Percentiles rank a stretch among this genome's conserved stretches.
Evolutionary conservation across 1,140 invertebrate species (phyloP).

Genomic region (Heliothis virescens): DNA sequence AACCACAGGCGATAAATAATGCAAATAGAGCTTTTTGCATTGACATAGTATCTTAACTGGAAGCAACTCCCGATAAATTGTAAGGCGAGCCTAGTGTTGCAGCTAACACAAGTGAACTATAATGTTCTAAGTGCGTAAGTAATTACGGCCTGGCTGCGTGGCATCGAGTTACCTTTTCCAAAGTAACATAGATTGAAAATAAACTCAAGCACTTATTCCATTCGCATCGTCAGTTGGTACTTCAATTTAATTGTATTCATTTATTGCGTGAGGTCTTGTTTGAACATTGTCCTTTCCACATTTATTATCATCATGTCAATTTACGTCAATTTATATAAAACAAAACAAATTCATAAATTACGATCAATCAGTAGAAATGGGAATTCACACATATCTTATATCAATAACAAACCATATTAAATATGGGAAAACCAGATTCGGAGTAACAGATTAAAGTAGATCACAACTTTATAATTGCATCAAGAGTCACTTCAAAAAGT

Average conservation of each 20-base stretch:
- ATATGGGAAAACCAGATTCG: slow-evolving; percentile 18
- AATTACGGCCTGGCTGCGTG: not conserved
- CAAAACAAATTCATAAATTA: slow-evolving; percentile 36
- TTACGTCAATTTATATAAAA: slow-evolving; percentile 15
- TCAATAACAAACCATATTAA: slow-evolving; percentile 1
- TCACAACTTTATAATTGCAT: not conserved
- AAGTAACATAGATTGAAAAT: not conserved
- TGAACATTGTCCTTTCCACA: slow-evolving; percentile 34
- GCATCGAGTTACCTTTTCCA: not conserved
- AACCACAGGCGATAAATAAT: slow-evolving; percentile 73
- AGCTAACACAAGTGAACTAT: slow-evolving; percentile 9
- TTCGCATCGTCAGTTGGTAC: not conserved
- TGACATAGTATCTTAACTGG: slow-evolving; percentile 54
- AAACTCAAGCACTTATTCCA: not conserved
- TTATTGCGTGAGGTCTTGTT: slow-evolving; percentile 24
- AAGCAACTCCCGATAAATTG: slow-evolving; percentile 43
- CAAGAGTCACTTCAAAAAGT: slow-evolving; percentile 13
- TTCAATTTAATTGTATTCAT: slow-evolving; percentile 17
- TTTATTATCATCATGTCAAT: slow-evolving; percentile 20
- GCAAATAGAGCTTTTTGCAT: slow-evolving; percentile 60
- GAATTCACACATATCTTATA: not conserved
- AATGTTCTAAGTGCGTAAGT: slow-evolving; percentile 16
- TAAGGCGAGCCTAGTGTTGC: not conserved
- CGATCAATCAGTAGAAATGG: not conserved
- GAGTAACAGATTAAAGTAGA: not conserved